Base-by-base conservation (phyloP, 2,888 invertebrate genomes). In the Clostera curtula region DNA sequence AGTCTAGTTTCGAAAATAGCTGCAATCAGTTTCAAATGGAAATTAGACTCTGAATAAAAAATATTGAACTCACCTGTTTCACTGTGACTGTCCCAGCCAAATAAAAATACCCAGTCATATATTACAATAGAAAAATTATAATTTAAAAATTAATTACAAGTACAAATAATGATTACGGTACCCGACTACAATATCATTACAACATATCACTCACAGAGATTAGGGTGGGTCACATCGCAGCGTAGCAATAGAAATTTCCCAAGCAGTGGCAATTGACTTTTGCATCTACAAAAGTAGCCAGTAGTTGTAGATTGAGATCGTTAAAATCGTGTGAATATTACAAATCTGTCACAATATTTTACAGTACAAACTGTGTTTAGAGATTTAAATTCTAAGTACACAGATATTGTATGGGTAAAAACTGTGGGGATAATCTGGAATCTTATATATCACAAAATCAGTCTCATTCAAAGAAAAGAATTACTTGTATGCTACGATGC, bases 91-190 rank as follows among this genome's bases (percentile, higher is more conserved):
- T 28, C 28, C 25, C 39, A 41, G 40, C 31, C 48, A 38, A 38
- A 34, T 26, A 36, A 43, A 63, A 64, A 60, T 57, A 72, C 61
- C 59, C 62, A 60, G 54, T 53, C 41, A 27, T 43, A 27, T 48
- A 56, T 57, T 79, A 74, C 61, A 80, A 79, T 80, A 80, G 72
- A 82, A 83, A 80, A 82, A 82, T 77, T 83, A 83, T 83, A 83
- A 82, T 83, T 82, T 80, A 82, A 80, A 49, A 79, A 83, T 75
- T 77, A 80, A 80, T 82, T 83, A 82, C 77, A n/a, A 79, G 63
- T 77, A 75, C 64, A 75, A 71, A 62, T 70, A 72, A 76, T 67
- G 65, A 50, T 50, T 39, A 41, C 43, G 48, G 44, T 47, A 31
- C 36, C 47, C 31, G 38, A 37, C 34, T 35, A 34, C 41, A 28